Evolutionary conservation across 1,140 invertebrate genomes (phyloP).

Genomic region (Aphelenchoides besseyi): DNA sequence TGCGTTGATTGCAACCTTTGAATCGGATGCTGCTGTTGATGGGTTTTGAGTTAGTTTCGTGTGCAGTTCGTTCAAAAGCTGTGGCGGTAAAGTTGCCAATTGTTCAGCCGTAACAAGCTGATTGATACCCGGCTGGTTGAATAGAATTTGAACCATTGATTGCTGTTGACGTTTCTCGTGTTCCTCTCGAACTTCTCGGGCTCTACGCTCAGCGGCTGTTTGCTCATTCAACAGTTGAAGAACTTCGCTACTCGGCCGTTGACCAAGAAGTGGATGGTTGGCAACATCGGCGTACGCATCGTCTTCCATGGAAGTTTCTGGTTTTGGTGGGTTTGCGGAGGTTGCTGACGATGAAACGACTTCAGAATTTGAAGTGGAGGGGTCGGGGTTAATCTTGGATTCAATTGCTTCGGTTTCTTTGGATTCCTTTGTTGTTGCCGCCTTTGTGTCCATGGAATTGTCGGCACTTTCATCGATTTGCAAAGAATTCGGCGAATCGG

Average conservation of each 20-base stretch:
- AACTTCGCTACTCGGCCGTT: conserved; percentile 9
- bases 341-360: background rate
- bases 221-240: conserved; percentile 14
- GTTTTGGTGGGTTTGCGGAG: background rate
- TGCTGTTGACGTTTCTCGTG: background rate
- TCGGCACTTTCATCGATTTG: background rate
- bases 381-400: background rate
- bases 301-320: background rate
- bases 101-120: background rate
- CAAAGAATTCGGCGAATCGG: background rate
- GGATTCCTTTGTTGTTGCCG: background rate
- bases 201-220: conserved; percentile 2
- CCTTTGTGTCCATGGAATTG: background rate
- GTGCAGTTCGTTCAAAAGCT: background rate
- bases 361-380: background rate
- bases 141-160: background rate
- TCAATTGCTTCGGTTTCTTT: background rate
- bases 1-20: background rate
- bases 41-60: background rate
- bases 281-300: conserved; percentile 15
- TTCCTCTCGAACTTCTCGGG: conserved; percentile 7
- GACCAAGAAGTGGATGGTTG: background rate
- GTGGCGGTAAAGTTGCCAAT: background rate
- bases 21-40: background rate
- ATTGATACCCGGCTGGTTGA: background rate